These are phyloP conservation scores for Furcula furcula DNA, from an alignment of 2,888 invertebrate genomes.

Conservation along the genomic window DNA sequence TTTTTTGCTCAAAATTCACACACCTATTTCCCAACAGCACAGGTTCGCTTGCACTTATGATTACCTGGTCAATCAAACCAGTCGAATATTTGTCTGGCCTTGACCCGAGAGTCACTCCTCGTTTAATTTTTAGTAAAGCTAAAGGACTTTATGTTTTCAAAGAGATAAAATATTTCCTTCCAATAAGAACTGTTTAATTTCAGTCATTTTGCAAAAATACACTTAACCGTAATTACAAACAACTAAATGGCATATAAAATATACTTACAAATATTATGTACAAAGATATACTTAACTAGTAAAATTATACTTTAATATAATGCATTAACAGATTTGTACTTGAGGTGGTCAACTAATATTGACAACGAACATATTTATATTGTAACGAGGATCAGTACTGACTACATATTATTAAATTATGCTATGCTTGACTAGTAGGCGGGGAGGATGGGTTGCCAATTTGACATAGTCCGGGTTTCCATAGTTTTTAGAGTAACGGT, in stretches of 20 bases:
- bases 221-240: constrained; percentile 27
- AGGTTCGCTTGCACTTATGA: too few relatives aligned
- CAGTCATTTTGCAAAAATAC: constrained; percentile 40
- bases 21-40: too few relatives aligned
- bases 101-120: too few relatives aligned
- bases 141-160: constrained; percentile 28
- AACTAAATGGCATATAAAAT: constrained; percentile 40
- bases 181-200: constrained; percentile 41
- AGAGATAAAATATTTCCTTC: neutral
- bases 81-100: too few relatives aligned
- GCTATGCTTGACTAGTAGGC: neutral
- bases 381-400: constrained; percentile 14
- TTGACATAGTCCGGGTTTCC: too few relatives aligned
- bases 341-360: constrained; percentile 45
- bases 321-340: constrained; percentile 68
- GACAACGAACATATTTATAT: constrained; percentile 22
- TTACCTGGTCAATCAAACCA: too few relatives aligned
- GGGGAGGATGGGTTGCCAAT: too few relatives aligned
- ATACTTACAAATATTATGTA: constrained; percentile 25
- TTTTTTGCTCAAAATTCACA: too few relatives aligned
- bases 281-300: constrained; percentile 19
- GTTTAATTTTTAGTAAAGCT: too few relatives aligned
- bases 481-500: too few relatives aligned
- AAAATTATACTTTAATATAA: constrained; percentile 43
- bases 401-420: neutral